Base-by-base conservation (phyloP, 2,113 vertebrate genomes). In the Mixornis gularis region DNA sequence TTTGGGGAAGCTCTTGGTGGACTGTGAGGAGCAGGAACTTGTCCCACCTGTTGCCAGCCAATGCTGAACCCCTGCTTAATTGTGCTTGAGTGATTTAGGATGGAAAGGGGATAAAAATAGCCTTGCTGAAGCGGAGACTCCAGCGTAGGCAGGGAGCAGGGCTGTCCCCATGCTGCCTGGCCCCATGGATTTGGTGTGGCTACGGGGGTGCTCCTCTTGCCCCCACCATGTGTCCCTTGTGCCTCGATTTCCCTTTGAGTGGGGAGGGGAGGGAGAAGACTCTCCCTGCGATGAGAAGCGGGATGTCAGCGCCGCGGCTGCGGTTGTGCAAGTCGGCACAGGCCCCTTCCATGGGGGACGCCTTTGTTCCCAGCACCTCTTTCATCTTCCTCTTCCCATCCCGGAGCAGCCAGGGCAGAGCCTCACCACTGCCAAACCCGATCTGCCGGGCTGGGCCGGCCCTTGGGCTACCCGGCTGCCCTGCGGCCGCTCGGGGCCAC, bases 331-430 rank as follows among this genome's bases (percentile, higher is more conserved):
- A 92, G 95, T 82, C 46, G 1, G 85, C 5, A 20, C 95, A 96
- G 78, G 94, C 74, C 41, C 81, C 29, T 71, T 36, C 4, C 20
- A 20, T 8, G 89, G 91, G 58, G 81, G 85, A 68, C 17, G 87
- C 89, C 89, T 95, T 95, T 79, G 34, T 92, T 94, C 58, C 62
- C 17, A 2, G 81, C 53, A 5, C 66, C 85, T 88, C 94, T 96
- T 96, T 95, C 90, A 95, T 96, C 94, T 60, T 87, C 84, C 78
- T 40, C 85, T 41, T 74, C 85, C 82, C 91, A 81, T 36, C 92
- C 58, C 38, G 3, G 79, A 30, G 34, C 41, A 1, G 70, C 65
- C 78, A 3, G 73, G 81, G 79, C 80, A 77, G 46, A 76, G 24
- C 83, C 60, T 27, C 5, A 1, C 10, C 2, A 0, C 27, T 2